Conservation (phyloP, 2,797 vertebrate species). For the Eulemur coronatus region DNA sequence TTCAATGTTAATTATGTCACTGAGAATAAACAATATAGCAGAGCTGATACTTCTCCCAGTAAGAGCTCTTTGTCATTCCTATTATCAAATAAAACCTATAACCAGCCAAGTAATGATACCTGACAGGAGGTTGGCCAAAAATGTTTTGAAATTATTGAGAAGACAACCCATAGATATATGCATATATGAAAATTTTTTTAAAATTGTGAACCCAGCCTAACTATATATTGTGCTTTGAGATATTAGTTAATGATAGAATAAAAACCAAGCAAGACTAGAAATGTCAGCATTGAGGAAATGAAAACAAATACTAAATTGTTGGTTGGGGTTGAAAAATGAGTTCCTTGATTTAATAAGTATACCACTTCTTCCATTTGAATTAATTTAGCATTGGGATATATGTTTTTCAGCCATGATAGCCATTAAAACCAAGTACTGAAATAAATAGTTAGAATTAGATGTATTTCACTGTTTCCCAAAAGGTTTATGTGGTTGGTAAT, state of each 20-base stretch:
- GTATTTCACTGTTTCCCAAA: background rate
- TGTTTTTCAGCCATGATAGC: background rate
- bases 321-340: background rate
- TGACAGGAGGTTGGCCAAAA: background rate
- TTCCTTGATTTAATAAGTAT: background rate
- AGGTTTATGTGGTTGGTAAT: background rate
- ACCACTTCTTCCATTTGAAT: background rate
- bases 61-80: background rate
- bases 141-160: background rate
- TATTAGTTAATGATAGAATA: background rate
- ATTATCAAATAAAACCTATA: conserved; percentile 3
- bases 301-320: too few species aligned
- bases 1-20: background rate
- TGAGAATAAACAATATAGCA: background rate
- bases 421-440: background rate
- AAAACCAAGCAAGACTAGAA: background rate
- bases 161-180: background rate
- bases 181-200: background rate
- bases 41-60: background rate
- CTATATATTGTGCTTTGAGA: conserved; percentile 5
- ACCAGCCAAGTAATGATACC: background rate
- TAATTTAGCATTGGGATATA: background rate
- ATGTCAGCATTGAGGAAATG: background rate
- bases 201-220: background rate
- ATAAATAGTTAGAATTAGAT: conserved; percentile 1